Conservation (phyloP, 1,140 invertebrate genomes). For the Stegodyphus mimosarum region DNA sequence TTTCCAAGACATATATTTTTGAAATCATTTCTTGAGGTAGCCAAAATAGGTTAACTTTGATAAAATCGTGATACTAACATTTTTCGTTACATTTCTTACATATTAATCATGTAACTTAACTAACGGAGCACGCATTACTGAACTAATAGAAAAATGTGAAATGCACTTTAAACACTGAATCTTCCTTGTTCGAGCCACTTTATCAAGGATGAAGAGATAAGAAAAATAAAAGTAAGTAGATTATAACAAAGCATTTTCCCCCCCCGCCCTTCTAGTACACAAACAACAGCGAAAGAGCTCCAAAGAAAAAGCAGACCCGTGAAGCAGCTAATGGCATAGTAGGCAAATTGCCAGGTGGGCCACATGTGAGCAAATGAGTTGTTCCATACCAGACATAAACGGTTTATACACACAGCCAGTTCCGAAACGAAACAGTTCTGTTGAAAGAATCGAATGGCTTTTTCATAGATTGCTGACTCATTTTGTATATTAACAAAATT, state of each 20-base stretch:
- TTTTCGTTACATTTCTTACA: no score
- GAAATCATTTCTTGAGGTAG: no score
- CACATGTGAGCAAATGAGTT: slow-evolving; percentile 4
- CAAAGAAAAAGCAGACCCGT: neutral
- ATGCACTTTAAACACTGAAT: no score
- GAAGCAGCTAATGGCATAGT: neutral
- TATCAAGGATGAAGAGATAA: neutral
- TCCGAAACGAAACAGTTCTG: neutral
- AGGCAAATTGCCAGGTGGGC: slow-evolving; percentile 42
- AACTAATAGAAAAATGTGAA: no score
- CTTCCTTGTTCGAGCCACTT: neutral
- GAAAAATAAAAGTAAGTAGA: slow-evolving; percentile 6
- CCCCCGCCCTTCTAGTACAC: neutral
- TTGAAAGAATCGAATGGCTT: no score
- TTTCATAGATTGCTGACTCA: no score
- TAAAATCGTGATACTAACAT: no score
- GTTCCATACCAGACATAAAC: neutral
- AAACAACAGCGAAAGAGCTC: neutral
- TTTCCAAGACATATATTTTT: no score
- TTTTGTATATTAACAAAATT: no score
- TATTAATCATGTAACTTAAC: no score
- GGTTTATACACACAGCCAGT: neutral
- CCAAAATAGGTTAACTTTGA: no score
- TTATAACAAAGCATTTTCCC: neutral
- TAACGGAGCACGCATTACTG: no score